Base-by-base conservation (phyloP, 2,888 invertebrate species). In the Nomada ruficornis region DNA sequence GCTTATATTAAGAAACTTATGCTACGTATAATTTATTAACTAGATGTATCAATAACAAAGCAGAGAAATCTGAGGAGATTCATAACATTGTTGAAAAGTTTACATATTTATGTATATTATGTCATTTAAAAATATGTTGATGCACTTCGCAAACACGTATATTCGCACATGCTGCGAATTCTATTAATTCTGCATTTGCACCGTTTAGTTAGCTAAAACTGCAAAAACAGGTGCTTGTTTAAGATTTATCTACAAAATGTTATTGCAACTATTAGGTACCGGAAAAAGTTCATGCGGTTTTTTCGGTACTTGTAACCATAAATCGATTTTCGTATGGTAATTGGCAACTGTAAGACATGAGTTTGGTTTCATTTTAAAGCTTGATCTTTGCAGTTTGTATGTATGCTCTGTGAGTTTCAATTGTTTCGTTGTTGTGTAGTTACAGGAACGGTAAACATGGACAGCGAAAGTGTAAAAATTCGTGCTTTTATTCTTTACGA, bases 111-210 rank as follows among this genome's bases (percentile, higher is more conserved):
- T 20, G 5, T 65, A 73, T 13, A 23, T 13, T 59, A 42, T 65
- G 29, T 55, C 55, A 70, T 60, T 67, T 0, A 29, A 69, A 62
- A 26, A 60, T 62, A 60, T 64, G 64, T 55, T 18, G 36, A 55
- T n/a, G 57, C 44, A 73, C 54, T 82, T 36, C 71, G 67, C n/a
- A 54, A 11, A 54, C 63, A 80, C 10, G 44, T 52, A 52, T 72
- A 70, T 80, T 69, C 55, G 69, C 62, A 74, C 59, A 59, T 44
- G 7, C 50, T 55, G 65, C 29, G n/a, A 26, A 68, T 75, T 52
- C 59, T n/a, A 29, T 71, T 52, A 59, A 76, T 59, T 71, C n/a
- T 57, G 11, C 63, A 63, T 62, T 80, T 75, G 74, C 80, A 80
- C 59, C 59, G 42, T 80, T 70, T 54, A 60, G 50, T 62, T 23